phyloP scores from a whole-genome alignment of 2,888 invertebrate genomes.

The Spicauda simplicius region DNA sequence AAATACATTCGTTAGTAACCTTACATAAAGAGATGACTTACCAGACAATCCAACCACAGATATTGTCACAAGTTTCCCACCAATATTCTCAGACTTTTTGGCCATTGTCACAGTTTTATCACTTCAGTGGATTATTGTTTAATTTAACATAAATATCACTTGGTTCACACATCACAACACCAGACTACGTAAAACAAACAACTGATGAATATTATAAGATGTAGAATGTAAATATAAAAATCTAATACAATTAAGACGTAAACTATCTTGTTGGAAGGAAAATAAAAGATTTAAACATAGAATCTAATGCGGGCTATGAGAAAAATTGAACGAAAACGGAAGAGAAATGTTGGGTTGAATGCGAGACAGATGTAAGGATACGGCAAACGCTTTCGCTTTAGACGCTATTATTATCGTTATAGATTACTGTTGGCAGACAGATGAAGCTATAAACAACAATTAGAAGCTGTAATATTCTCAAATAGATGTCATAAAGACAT shows the following conservation, averaged over 20 bases:
- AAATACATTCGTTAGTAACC: too few relatives aligned
- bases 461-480: slow-evolving; percentile 50
- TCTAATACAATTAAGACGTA: slow-evolving; percentile 17
- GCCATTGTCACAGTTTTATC: slow-evolving; percentile 85
- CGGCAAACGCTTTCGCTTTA: neutral
- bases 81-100: slow-evolving; percentile 88
- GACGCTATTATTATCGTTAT: neutral
- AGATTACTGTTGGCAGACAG: slow-evolving; percentile 28
- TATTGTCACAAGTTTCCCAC: slow-evolving; percentile 90
- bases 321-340: slow-evolving; percentile 49
- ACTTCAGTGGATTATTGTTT: slow-evolving; percentile 58
- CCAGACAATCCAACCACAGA: slow-evolving; percentile 96
- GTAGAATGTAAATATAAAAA: slow-evolving; percentile 24
- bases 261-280: neutral
- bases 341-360: slow-evolving; percentile 47
- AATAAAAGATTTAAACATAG: neutral
- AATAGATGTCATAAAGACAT: slow-evolving; percentile 58
- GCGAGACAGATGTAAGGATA: slow-evolving; percentile 68
- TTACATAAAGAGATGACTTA: slow-evolving; percentile 51
- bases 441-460: slow-evolving; percentile 45
- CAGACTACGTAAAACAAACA: slow-evolving; percentile 38
- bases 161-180: slow-evolving; percentile 73
- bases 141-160: slow-evolving; percentile 57
- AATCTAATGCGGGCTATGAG: slow-evolving; percentile 2
- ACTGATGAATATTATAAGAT: slow-evolving; percentile 43